These are phyloP conservation scores for Oncorhynchus kisutch DNA, from an alignment of 2,113 vertebrate species.

Conservation along the genomic window DNA sequence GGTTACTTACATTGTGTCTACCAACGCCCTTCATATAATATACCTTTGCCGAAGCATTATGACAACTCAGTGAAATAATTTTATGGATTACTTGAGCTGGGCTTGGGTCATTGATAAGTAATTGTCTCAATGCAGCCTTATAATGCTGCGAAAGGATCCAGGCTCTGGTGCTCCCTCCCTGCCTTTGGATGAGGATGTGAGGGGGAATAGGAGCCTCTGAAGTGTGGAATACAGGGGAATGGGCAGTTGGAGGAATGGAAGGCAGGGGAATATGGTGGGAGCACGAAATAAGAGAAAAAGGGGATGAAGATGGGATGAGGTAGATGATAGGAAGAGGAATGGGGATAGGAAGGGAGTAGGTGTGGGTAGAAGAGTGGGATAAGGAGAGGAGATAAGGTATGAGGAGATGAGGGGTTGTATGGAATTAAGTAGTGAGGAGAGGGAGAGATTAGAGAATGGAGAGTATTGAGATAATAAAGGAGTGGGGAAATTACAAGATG, in stretches of 20 bases:
- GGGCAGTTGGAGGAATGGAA: not conserved
- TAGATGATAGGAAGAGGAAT: not conserved
- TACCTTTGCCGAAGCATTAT: no score
- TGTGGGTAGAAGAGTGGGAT: not conserved
- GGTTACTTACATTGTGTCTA: no score
- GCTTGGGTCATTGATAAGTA: no score
- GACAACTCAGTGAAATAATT: no score
- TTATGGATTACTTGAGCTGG: no score
- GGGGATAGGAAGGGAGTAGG: not conserved
- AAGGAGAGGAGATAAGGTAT: not conserved
- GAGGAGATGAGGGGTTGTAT: slow-evolving; percentile 4
- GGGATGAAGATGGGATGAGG: not conserved
- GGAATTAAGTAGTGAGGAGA: slow-evolving; percentile 10
- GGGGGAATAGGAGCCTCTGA: not conserved
- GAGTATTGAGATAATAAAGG: slow-evolving; percentile 5
- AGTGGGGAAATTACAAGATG: slow-evolving; percentile 33
- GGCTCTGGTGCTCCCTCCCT: not conserved
- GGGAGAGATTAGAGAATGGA: slow-evolving; percentile 9
- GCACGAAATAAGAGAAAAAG: not conserved
- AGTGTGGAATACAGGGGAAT: not conserved
- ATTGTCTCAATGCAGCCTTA: no score
- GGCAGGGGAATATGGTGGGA: slow-evolving; percentile 3
- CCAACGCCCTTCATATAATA: no score
- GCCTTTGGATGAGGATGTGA: not conserved
- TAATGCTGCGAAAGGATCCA: not conserved